Conservation (phyloP, 2,113 vertebrate species). For the Cyprinodon variegatus region DNA sequence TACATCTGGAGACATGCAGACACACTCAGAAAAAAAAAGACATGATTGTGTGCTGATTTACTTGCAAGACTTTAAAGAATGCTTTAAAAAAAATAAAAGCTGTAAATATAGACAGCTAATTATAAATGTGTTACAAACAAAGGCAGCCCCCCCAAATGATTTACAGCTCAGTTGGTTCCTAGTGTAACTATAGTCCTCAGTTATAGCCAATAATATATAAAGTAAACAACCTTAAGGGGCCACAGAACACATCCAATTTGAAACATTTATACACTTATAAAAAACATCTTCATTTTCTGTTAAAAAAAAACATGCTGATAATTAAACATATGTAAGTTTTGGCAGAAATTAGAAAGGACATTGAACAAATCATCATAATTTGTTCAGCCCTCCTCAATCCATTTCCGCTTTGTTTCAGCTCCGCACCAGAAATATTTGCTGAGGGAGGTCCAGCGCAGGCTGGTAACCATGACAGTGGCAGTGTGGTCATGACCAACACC, state of each 20-base stretch:
- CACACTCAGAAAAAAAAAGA: constrained; percentile 11
- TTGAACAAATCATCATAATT: background rate
- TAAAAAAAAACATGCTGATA: too few species aligned
- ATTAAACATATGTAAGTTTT: background rate
- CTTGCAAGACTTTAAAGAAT: background rate
- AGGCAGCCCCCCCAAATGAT: background rate
- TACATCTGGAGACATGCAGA: background rate
- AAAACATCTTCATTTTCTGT: too few species aligned
- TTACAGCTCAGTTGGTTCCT: background rate
- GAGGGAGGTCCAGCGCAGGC: too few species aligned
- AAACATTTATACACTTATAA: too few species aligned
- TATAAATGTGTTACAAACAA: background rate
- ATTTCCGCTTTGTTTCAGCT: background rate
- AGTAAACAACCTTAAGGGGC: background rate
- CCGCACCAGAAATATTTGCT: background rate
- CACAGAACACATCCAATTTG: background rate
- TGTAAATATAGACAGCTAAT: background rate
- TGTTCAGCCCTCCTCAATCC: background rate
- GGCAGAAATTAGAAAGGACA: background rate
- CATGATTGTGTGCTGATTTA: background rate
- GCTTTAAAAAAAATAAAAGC: background rate
- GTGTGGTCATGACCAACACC: too few species aligned
- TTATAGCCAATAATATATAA: background rate
- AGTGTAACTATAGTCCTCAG: background rate
- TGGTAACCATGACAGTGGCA: too few species aligned